Conservation (phyloP, 2,888 invertebrate species). For the Leptopilina myrica region DNA sequence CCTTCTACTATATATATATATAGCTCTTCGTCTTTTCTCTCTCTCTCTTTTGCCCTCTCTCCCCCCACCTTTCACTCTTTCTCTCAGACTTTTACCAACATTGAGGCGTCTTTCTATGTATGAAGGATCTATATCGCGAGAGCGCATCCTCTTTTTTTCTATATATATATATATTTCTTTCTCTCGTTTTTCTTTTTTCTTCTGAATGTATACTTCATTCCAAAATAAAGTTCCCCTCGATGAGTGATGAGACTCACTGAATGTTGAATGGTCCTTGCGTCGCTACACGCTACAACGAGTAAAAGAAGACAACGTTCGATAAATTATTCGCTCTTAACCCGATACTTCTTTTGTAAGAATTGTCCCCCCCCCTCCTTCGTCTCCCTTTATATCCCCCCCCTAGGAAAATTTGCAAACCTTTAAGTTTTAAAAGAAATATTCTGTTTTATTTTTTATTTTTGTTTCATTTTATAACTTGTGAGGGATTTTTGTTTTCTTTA, state of each 20-base stretch:
- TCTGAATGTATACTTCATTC: slow-evolving; percentile 40
- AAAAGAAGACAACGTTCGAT: slow-evolving; percentile 55
- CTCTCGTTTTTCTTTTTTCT: slow-evolving; percentile 20
- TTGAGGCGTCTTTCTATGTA: slow-evolving; percentile 22
- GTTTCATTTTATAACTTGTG: background rate
- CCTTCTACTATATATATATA: background rate
- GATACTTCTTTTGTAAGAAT: slow-evolving; percentile 50
- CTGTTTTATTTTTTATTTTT: background rate
- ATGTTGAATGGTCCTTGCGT: slow-evolving; percentile 53
- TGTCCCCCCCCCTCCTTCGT: background rate
- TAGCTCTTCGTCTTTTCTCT: slow-evolving; percentile 20
- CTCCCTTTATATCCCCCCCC: background rate
- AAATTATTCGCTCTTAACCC: slow-evolving; percentile 55
- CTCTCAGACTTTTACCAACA: too few relatives aligned
- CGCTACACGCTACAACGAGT: slow-evolving; percentile 54
- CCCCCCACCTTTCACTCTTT: slow-evolving; percentile 12
- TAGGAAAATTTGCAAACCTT: slow-evolving; percentile 46
- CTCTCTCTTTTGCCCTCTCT: slow-evolving; percentile 20
- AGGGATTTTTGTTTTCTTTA: background rate
- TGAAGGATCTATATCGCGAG: slow-evolving; percentile 39
- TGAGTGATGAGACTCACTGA: slow-evolving; percentile 53
- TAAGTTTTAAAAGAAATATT: background rate
- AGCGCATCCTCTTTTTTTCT: slow-evolving; percentile 20
- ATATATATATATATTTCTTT: background rate
- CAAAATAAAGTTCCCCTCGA: slow-evolving; percentile 52